Conservation (phyloP, 2,888 invertebrate species). For the Apotomis turbidana region DNA sequence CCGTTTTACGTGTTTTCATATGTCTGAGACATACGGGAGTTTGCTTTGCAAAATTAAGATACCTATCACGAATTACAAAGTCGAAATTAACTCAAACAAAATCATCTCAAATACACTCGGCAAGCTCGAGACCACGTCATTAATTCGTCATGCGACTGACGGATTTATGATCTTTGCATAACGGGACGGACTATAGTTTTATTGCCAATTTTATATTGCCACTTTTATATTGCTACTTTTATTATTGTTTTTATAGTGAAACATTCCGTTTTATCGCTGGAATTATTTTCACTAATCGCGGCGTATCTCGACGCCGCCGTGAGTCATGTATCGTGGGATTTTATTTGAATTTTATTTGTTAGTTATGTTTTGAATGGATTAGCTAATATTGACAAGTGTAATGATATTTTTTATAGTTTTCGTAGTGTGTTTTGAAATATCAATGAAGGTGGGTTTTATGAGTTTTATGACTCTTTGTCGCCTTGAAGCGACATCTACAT, state of each 20-base stretch:
- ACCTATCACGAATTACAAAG: not conserved
- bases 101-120: not conserved
- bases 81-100: not conserved
- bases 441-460: slow-evolving; percentile 1
- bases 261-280: slow-evolving; percentile 38
- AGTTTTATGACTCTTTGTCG: not conserved
- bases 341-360: slow-evolving; percentile 17
- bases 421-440: not conserved
- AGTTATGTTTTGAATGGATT: slow-evolving; percentile 16
- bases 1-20: too few species aligned
- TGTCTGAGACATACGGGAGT: too few species aligned
- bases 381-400: slow-evolving; percentile 29
- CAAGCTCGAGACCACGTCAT: slow-evolving; percentile 40
- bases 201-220: slow-evolving; percentile 28
- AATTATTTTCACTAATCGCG: slow-evolving; percentile 25
- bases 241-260: slow-evolving; percentile 39
- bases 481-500: too few species aligned
- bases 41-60: too few species aligned
- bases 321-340: slow-evolving; percentile 25
- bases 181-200: slow-evolving; percentile 33
- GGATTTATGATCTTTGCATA: slow-evolving; percentile 51
- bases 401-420: slow-evolving; percentile 8
- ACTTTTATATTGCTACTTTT: slow-evolving; percentile 29
- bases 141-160: slow-evolving; percentile 59
- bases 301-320: slow-evolving; percentile 19